Evolutionary conservation across 2,888 invertebrate genomes (phyloP), one percentile per base, ranked within the genome.

Genomic region (Drosophila atripex): DNA sequence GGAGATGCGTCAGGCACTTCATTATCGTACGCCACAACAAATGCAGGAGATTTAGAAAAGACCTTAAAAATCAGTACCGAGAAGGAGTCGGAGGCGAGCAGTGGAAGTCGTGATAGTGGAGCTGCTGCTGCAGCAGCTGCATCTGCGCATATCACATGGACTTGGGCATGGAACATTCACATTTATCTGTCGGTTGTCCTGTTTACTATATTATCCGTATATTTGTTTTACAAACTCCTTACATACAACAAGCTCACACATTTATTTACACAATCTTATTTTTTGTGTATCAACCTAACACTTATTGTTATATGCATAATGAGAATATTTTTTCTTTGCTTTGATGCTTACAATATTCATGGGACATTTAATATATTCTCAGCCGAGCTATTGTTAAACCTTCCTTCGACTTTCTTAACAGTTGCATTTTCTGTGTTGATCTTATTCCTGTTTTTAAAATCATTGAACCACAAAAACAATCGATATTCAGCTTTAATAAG

Each of bases 331-430:
- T 97, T 97, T 89, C 93, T 98, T 79, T 96, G 97, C 80, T 96
- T 97, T 89, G 98, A 98, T 92, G 97, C 97, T 0, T 98, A 98
- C 90, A 98, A 98, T 89, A 94, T 96, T n/a, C 95, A 95, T 70
- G 94, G 94, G 69, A 96, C 95, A 0, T 93, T 97, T 89, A 96
- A 96, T 64, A 92, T 94, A 49, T 95, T 95, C 68, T 92, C 97
- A 32, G 96, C 97, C 55, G 95, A 96, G 88, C 94, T 97, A 52
- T 92, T 98, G 39, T 94, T 97, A 72, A 96, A 97, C 89, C 94
- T 97, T 60, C 97, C 97, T 0, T 95, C 97, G 71, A 97, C 97
- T 71, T 94, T 97, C 84, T 91, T 98, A 35, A 96, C 97, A 18
- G 95, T 97, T n/a, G 95, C 97, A 0, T 98, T 98, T 90, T 95